phyloP scores from a whole-genome alignment of 2,888 invertebrate species.

The Phyto melanocephala region DNA sequence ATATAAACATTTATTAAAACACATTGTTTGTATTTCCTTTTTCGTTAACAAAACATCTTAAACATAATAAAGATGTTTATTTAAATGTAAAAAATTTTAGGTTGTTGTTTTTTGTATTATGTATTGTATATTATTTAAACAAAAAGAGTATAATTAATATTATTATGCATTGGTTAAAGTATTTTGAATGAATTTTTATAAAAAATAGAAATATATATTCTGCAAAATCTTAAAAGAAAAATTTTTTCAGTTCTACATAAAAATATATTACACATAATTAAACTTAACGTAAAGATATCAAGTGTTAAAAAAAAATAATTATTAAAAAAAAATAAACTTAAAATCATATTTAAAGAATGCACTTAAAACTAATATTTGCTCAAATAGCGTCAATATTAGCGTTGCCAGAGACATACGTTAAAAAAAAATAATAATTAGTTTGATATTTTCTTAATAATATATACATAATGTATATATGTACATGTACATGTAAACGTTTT shows the following conservation, averaged over 20 bases:
- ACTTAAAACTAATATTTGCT: slow-evolving; percentile 49
- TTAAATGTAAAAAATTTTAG: slow-evolving; percentile 22
- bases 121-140: neutral
- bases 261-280: slow-evolving; percentile 53
- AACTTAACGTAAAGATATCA: slow-evolving; percentile 46
- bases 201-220: slow-evolving; percentile 6
- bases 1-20: slow-evolving; percentile 54
- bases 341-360: neutral
- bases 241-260: slow-evolving; percentile 38
- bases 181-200: slow-evolving; percentile 18
- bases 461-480: too few species aligned
- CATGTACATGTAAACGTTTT: too few species aligned
- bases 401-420: too few species aligned
- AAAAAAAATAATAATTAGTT: too few species aligned
- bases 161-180: slow-evolving; percentile 37
- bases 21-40: slow-evolving; percentile 28
- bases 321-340: neutral
- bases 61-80: slow-evolving; percentile 45
- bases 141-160: slow-evolving; percentile 13
- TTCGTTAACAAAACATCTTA: slow-evolving; percentile 50
- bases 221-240: slow-evolving; percentile 28
- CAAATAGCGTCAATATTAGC: neutral
- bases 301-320: slow-evolving; percentile 25
- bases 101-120: neutral
- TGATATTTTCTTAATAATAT: too few species aligned